Percentiles rank a stretch among this genome's conserved stretches.
Evolutionary conservation across 2,113 vertebrate species (phyloP).

Genomic region (Gymnogyps californianus): DNA sequence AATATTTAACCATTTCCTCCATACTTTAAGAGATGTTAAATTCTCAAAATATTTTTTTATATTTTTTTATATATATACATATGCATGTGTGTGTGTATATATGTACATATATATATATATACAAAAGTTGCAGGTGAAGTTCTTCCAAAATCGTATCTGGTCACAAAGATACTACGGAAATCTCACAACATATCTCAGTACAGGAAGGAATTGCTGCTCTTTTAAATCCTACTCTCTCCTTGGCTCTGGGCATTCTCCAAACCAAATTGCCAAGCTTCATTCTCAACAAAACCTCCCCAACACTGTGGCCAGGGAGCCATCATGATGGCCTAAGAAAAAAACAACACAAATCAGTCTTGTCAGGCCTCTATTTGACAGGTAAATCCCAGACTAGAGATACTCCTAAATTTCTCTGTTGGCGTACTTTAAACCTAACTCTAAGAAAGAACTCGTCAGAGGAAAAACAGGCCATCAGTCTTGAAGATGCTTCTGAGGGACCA

Average conservation of each 20-base stretch:
- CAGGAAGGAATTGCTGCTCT: background rate
- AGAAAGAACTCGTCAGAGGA: background rate
- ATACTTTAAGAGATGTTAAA: background rate
- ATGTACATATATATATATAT: fast-evolving
- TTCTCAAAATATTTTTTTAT: background rate
- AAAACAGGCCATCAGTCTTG: background rate
- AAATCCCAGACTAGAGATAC: background rate
- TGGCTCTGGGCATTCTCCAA: background rate
- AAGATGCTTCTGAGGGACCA: background rate
- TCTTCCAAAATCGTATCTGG: background rate
- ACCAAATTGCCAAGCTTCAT: background rate
- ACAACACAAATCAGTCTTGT: fast-evolving
- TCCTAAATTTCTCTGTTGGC: background rate
- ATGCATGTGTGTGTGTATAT: fast-evolving
- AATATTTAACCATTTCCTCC: background rate
- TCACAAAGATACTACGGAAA: background rate
- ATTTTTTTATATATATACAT: background rate
- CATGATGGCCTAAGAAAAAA: background rate
- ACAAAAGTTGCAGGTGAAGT: background rate
- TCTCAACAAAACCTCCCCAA: background rate
- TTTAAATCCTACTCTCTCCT: background rate
- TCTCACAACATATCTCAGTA: background rate
- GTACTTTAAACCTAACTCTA: background rate
- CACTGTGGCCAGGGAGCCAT: background rate
- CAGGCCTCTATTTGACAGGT: background rate